Evolutionary conservation across 2,888 invertebrate species (phyloP), one percentile per base, ranked within the genome.

Genomic region (Lissonota sp.): DNA sequence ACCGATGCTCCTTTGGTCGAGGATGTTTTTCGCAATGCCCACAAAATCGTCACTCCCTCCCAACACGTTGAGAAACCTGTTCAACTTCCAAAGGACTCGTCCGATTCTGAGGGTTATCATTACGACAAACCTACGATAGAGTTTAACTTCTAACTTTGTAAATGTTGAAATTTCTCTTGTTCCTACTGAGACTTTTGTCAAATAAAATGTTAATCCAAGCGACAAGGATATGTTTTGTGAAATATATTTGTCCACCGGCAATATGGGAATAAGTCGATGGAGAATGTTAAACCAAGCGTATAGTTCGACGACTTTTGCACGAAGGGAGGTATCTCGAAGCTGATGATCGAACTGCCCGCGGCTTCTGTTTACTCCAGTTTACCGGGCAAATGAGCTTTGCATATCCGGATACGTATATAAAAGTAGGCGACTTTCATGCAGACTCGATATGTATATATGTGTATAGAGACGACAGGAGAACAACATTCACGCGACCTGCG

Each of bases 91-190:
- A 42, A 7, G 26, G 39, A 14, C 40, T 44, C n/a, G 12, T 16
- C 37, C 1, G 42, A 64, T 1, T 42, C 70, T 26, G 14, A 58
- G 4, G 67, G 78, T 8, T 72, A 79, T 39, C 16, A 62, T 1
- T 73, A 79, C 49, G 63, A 79, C 3, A 57, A 40, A 51, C 79
- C 73, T n/a, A n/a, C 49, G 14, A 69, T 69, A 12, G 46, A 69
- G 14, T 74, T 79, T 12, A 64, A 7, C 16, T 64, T 70, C 62
- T 70, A 74, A 46, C 16, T 40, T 62, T 16, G n/a, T 71, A 12
- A 53, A 14, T 53, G 5, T 14, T 53, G 12, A 53, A 14, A 2
- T 26, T 26, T 26, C 26, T 26, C 26, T 26, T 26, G 26, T 26
- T 26, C 26, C 26, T n/a, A n/a, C n/a, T 26, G 26, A 26, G 26